phyloP scores from a whole-genome alignment of 2,113 vertebrate species.

The Sula dactylatra region DNA sequence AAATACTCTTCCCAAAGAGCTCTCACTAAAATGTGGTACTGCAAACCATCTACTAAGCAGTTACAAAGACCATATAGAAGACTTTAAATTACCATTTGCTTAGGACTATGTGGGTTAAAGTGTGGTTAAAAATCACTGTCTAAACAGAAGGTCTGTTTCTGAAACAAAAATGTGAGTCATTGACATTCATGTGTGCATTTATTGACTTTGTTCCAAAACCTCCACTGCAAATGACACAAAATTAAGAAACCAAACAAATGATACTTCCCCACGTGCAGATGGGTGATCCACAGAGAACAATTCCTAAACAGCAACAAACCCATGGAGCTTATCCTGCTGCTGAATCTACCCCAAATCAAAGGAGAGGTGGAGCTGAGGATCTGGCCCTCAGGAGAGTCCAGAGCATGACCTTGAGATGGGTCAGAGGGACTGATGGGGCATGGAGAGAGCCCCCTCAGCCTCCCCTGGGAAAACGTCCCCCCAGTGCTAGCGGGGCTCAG shows the following conservation, averaged over 20 bases:
- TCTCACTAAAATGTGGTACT: background rate
- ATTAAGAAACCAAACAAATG: background rate
- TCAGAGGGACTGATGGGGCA: background rate
- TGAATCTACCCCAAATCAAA: background rate
- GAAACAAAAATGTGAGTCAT: background rate
- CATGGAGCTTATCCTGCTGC: background rate
- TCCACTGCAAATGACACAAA: background rate
- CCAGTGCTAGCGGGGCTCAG: background rate
- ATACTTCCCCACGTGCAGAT: background rate
- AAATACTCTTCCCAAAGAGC: background rate
- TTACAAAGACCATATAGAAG: background rate
- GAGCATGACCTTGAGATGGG: background rate
- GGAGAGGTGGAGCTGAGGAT: background rate
- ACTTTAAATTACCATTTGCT: background rate
- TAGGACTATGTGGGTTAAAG: background rate
- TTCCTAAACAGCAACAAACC: background rate
- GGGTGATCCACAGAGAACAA: background rate
- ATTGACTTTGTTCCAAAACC: background rate
- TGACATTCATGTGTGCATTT: background rate
- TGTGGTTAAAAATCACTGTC: background rate
- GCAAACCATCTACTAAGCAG: background rate
- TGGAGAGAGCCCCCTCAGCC: background rate
- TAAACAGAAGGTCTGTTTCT: background rate
- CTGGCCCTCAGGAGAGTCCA: background rate
- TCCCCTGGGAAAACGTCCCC: background rate